Percentiles rank a stretch among this genome's conserved stretches.
Conservation (phyloP, 1,140 invertebrate species). For the Rhagoletis zephyria region DNA sequence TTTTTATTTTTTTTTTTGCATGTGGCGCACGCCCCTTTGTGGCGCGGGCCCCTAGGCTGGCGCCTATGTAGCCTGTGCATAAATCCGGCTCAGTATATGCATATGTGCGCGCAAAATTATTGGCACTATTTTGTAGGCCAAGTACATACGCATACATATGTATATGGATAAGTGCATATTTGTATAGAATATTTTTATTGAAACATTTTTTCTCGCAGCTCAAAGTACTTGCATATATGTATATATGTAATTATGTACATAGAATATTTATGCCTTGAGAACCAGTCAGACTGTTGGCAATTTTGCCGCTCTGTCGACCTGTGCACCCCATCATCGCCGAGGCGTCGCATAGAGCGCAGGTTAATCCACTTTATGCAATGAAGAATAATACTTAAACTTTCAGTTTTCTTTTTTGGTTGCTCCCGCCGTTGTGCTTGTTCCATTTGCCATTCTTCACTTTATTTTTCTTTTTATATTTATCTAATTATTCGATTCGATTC, state of each 20-base stretch:
- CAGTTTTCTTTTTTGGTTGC: neutral
- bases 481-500: neutral
- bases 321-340: neutral
- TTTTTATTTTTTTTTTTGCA: too few relatives aligned
- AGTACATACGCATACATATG: too few relatives aligned
- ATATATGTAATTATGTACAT: neutral
- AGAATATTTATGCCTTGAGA: neutral
- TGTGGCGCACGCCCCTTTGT: too few relatives aligned
- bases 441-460: neutral
- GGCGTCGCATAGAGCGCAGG: neutral
- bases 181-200: conserved; percentile 31
- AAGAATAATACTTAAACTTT: conserved; percentile 16
- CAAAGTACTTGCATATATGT: neutral
- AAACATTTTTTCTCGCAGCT: neutral
- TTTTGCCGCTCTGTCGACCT: conserved; percentile 8
- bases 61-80: too few relatives aligned
- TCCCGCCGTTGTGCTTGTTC: neutral
- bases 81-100: too few relatives aligned
- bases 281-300: neutral
- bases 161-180: neutral
- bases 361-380: conserved; percentile 12
- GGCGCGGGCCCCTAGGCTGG: too few relatives aligned
- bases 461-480: neutral
- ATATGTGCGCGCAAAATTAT: too few relatives aligned
- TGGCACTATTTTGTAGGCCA: too few relatives aligned